A percentile compares a stretch with the other conserved stretches of the same genome.
Conservation (phyloP, 2,888 invertebrate species). For the Melangyna quadrimaculata region DNA sequence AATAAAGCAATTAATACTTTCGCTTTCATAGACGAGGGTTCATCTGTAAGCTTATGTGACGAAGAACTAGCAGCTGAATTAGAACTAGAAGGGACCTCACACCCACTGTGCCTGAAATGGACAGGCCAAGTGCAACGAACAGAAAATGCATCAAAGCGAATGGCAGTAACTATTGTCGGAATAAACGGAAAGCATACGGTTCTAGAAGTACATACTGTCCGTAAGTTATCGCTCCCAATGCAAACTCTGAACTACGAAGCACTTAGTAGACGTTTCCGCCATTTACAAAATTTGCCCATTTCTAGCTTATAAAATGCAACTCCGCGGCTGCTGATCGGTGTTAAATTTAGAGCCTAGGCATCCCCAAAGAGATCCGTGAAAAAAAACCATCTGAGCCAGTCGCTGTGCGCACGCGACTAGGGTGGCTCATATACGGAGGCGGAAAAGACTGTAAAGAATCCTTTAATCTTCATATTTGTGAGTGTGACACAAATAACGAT, state of each 20-base stretch:
- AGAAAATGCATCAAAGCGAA: not conserved
- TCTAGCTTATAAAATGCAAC: not conserved
- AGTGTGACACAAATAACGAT: not conserved
- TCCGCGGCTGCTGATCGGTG: not conserved
- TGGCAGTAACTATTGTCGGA: not conserved
- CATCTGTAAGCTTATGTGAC: not conserved
- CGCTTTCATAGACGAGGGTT: not conserved
- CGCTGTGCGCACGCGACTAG: not conserved
- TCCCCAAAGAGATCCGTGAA: not conserved
- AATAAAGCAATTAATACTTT: too few relatives aligned
- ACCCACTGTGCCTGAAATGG: constrained; percentile 10
- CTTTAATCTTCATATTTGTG: not conserved
- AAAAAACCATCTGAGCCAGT: not conserved
- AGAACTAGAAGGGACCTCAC: not conserved
- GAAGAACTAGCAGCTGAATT: not conserved
- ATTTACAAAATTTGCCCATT: not conserved
- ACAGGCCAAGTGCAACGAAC: not conserved
- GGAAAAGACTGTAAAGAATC: too few relatives aligned
- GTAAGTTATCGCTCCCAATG: not conserved
- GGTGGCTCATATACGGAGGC: too few relatives aligned
- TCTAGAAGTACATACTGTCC: not conserved
- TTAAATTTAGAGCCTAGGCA: not conserved
- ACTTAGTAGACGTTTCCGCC: not conserved
- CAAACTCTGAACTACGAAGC: not conserved
- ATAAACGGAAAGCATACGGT: not conserved